Evolutionary conservation across 2,888 invertebrate species (phyloP), one percentile per base, ranked within the genome.

Genomic region (Microdon myrmicae): DNA sequence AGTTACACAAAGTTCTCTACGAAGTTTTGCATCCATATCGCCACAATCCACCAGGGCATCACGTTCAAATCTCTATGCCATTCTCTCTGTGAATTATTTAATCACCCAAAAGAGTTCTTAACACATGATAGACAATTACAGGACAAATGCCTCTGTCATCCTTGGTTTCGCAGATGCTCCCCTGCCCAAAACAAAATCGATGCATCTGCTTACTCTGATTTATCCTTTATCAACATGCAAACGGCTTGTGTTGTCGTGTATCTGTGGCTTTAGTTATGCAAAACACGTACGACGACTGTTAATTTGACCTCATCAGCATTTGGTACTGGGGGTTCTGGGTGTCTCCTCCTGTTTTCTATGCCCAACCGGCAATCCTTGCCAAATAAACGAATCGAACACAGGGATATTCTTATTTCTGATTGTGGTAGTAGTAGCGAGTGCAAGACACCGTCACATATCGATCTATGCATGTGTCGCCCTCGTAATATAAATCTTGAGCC

Each of bases 291-390:
- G 53, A 51, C 58, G 67, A 55, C 67, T 61, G 68, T 68, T 68
- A 68, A 68, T 68, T 68, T 67, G 54, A 61, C 58, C 68, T 68
- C 67, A 68, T 68, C 68, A 67, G 58, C 61, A 61, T 60, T 68
- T 64, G 61, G 51, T 58, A 58, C 58, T 28, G 48, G 17, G 48
- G 38, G 51, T 43, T 41, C 12, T 32, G 28, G 2, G 17, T 34
- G 22, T 14, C 14, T 20, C 32, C 31, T 23, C 29, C 14, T 41
- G 13, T 13, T 9, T 8, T 12, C 3, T 4, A 14, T 9, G 16
- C 20, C 39, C n/a, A 13, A 2, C 9, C 8, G 8, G 3, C 5
- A 3, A 10, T 12, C 37, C 6, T 22, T 43, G 56, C 41, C 64
- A 64, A 56, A 47, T 51, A 51, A 56, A 58, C 64, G 37, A 56